phyloP scores from a whole-genome alignment of 2,888 invertebrate genomes.

The Dryomyza anilis region DNA sequence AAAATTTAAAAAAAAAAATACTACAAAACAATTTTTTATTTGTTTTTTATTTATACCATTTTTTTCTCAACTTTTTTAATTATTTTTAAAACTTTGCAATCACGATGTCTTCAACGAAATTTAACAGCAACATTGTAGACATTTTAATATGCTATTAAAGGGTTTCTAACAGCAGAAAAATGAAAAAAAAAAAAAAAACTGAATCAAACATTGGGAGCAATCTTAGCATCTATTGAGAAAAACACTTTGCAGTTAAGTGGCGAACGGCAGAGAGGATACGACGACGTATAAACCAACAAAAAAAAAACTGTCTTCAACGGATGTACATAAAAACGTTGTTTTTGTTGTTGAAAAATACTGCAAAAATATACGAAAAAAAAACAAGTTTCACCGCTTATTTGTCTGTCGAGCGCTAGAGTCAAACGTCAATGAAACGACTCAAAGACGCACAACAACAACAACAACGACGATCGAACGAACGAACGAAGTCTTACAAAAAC shows the following conservation, averaged over 20 bases:
- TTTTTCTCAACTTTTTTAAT: no score
- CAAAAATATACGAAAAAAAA: conserved; percentile 5
- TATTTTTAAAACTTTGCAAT: no score
- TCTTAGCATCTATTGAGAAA: conserved; percentile 2
- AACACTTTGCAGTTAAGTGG: background rate
- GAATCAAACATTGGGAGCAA: background rate
- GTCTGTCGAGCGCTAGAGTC: conserved; percentile 7
- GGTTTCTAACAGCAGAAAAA: background rate
- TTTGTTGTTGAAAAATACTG: background rate
- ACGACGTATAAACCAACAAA: no score
- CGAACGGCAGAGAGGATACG: background rate
- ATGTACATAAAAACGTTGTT: conserved; percentile 14
- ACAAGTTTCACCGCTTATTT: conserved; percentile 15
- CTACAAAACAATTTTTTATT: no score
- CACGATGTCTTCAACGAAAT: no score
- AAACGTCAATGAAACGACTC: conserved; percentile 9
- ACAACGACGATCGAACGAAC: no score
- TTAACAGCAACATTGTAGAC: no score
- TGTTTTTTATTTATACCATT: no score
- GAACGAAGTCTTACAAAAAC: conserved; percentile 11
- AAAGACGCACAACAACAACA: no score
- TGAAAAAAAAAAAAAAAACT: background rate
- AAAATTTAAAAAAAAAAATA: background rate
- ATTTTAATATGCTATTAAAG: no score
- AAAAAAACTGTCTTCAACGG: conserved; percentile 19